Evolutionary conservation across 2,888 invertebrate species (phyloP).

Genomic region (Eupithecia insigniata): DNA sequence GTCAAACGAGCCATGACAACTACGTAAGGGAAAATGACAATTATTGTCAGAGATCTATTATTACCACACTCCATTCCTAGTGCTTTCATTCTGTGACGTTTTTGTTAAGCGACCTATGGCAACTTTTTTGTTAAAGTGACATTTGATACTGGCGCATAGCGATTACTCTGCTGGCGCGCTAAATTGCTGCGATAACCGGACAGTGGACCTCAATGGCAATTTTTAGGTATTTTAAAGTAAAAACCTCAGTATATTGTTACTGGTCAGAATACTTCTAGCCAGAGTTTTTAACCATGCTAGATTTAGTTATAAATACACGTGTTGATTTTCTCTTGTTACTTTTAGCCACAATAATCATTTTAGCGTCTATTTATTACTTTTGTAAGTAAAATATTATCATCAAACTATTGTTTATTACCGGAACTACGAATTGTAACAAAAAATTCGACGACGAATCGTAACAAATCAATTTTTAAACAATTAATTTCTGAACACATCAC

Average conservation of each 20-base stretch:
- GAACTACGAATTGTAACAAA: slow-evolving; percentile 56
- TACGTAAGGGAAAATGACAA: slow-evolving; percentile 30
- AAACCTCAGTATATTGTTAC: background rate
- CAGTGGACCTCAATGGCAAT: background rate
- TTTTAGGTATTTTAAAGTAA: background rate
- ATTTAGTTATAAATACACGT: background rate
- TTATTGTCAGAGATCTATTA: slow-evolving; percentile 28
- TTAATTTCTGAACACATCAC: slow-evolving; percentile 57
- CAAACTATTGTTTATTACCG: slow-evolving; percentile 46
- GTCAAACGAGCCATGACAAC: slow-evolving; percentile 34
- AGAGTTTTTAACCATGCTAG: background rate
- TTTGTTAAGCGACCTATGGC: slow-evolving; percentile 7
- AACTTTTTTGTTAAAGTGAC: background rate
- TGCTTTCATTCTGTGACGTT: slow-evolving; percentile 6
- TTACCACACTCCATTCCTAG: slow-evolving; percentile 36
- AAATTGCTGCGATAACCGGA: background rate
- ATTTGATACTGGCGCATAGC: slow-evolving; percentile 1
- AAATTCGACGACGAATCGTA: slow-evolving; percentile 59
- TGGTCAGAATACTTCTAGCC: background rate
- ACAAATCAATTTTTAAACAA: slow-evolving; percentile 67
- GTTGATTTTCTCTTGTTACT: background rate
- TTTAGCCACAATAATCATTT: background rate
- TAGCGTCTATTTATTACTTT: background rate
- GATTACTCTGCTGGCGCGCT: background rate
- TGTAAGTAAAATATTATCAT: background rate